Evolutionary conservation across 2,797 vertebrate genomes (phyloP), one percentile per base, ranked within the genome.

Genomic region (Cossypha dichroa): DNA sequence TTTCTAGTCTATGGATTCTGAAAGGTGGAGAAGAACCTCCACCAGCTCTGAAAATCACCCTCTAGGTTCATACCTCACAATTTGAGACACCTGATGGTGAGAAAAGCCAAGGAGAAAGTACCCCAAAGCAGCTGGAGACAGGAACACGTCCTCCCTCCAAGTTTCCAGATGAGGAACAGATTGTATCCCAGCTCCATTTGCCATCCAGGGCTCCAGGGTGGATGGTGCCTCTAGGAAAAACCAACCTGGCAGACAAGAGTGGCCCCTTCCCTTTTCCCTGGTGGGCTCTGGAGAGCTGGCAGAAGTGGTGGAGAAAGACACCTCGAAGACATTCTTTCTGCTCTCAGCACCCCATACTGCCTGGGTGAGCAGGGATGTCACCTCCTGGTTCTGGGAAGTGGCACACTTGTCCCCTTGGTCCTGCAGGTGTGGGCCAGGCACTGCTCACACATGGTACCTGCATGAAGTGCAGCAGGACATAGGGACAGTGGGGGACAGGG

Each of bases 141-240:
- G 21, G 58, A 62, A 59, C 5, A 25, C 0, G 0, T 40, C 40
- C 54, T 68, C 38, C 33, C 33, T 36, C 20, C 7, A 16, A 10
- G 16, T 17, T 19, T 54, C 67, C 77, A 58, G 46, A 86, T 0
- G 0, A 86, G 60, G 68, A 68, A 2, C 10, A 6, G 43, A 66
- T 40, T 4, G 0, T 26, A 49, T 23, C 43, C 70, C 8, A 17
- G 38, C 20, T 78, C 46, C 36, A 49, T 62, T 78, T 51, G 58
- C 46, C 55, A 46, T 33, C 36, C 22, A 64, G 3, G 9, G 31
- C n/a, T 63, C 20, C 5, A 2, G 25, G 16, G 13, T 13, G 1
- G 31, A 68, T 40, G 64, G 5, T 3, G 14, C 28, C 46, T 72
- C 70, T 33, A 29, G 13, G 36, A 63, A 54, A 93, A 89, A 85